A percentile compares a stretch with the other conserved stretches of the same genome.
phyloP scores from a whole-genome alignment of 2,888 invertebrate genomes.

The Selenia dentaria region DNA sequence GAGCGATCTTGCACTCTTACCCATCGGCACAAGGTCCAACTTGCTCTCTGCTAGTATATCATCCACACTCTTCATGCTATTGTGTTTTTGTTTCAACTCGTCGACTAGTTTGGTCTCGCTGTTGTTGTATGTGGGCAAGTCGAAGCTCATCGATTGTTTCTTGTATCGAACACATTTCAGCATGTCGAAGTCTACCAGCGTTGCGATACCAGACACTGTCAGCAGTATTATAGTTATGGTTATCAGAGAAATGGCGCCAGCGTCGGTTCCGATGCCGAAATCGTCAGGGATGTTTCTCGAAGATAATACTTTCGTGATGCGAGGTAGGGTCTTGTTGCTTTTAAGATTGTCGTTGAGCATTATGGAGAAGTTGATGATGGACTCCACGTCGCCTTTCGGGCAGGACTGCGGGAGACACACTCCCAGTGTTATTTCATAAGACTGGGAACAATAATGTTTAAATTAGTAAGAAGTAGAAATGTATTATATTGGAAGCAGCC shows the following conservation, averaged over 20 bases:
- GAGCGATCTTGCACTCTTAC: constrained; percentile 42
- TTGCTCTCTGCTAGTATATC: constrained; percentile 48
- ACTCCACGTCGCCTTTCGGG: constrained; percentile 62
- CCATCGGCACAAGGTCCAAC: constrained; percentile 57
- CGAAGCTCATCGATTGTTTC: constrained; percentile 61
- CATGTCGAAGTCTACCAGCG: constrained; percentile 69
- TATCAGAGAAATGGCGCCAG: constrained; percentile 57
- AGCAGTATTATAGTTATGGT: constrained; percentile 53
- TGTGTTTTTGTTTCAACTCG: constrained; percentile 39
- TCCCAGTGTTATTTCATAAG: constrained; percentile 63
- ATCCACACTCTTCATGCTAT: constrained; percentile 42
- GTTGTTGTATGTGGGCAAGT: constrained; percentile 63
- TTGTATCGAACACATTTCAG: constrained; percentile 53
- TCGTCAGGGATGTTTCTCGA: constrained; percentile 52
- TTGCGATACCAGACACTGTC: constrained; percentile 64
- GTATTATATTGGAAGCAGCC: no score
- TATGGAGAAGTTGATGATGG: constrained; percentile 75
- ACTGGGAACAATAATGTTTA: constrained; percentile 50
- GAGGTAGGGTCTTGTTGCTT: constrained; percentile 60
- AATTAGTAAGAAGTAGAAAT: no score
- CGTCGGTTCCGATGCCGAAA: constrained; percentile 57
- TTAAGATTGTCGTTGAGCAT: constrained; percentile 72
- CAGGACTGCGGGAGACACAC: constrained; percentile 80
- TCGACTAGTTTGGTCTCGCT: constrained; percentile 42
- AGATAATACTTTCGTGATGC: constrained; percentile 55